A percentile compares a stretch with the other conserved stretches of the same genome.
Evolutionary conservation across 2,113 vertebrate species (phyloP).

Genomic region (Indicator indicator): DNA sequence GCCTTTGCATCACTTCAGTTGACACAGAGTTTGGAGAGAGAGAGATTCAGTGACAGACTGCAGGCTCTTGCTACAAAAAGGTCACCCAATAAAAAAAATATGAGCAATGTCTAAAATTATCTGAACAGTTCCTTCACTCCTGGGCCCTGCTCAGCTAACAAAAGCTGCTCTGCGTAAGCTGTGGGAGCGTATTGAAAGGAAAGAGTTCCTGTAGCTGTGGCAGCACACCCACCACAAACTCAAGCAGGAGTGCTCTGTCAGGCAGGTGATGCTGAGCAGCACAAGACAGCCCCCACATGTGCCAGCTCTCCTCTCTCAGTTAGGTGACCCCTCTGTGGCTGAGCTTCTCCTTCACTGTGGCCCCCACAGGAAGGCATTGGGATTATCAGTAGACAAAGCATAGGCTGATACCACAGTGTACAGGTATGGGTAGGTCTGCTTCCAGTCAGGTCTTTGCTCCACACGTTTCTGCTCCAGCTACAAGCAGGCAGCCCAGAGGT

Average conservation of each 20-base stretch:
- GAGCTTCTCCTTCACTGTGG: background rate
- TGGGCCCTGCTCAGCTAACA: background rate
- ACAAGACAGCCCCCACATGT: rapidly evolving
- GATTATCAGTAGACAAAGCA: background rate
- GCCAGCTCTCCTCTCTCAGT: rapidly evolving
- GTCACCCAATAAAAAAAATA: conserved; percentile 42
- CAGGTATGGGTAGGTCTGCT: background rate
- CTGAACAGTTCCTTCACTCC: conserved; percentile 2
- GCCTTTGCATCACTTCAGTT: background rate
- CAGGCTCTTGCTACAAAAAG: background rate
- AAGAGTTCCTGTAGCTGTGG: background rate
- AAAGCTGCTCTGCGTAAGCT: background rate
- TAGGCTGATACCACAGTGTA: rapidly evolving
- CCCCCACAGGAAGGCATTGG: background rate
- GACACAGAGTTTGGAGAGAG: background rate
- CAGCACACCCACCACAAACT: background rate
- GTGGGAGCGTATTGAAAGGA: background rate
- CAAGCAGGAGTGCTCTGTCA: background rate
- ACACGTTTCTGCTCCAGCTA: rapidly evolving
- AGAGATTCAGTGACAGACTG: conserved; percentile 41
- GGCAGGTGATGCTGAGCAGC: rapidly evolving
- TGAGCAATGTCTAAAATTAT: conserved; percentile 54
- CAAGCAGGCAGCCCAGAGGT: background rate
- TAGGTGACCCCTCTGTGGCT: background rate
- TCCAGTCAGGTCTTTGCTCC: background rate